Conservation (phyloP, 2,113 vertebrate species). For the Ascaphus truei region DNA sequence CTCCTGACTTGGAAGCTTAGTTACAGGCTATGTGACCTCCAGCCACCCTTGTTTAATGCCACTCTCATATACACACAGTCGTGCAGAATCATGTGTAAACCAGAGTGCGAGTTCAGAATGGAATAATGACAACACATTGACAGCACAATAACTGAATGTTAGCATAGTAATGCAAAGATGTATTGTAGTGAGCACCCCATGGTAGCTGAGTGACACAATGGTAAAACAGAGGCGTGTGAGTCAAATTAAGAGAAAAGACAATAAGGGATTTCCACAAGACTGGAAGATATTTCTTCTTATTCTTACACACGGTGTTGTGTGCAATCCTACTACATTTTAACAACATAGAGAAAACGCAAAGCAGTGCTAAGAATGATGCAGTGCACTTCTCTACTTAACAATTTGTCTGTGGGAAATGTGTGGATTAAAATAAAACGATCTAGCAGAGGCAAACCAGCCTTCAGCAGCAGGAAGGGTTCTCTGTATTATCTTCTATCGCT, state of each 20-base stretch:
- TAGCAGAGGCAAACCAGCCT: constrained; percentile 2
- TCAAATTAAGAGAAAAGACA: not conserved
- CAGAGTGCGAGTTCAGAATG: no score
- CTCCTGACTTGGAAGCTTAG: no score
- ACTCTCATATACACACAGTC: no score
- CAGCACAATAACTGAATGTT: not conserved
- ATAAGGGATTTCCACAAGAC: not conserved
- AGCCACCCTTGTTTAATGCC: no score
- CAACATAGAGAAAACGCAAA: not conserved
- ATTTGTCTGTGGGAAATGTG: constrained; percentile 11
- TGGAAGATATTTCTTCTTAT: not conserved
- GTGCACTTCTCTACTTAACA: not conserved
- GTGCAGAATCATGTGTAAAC: no score
- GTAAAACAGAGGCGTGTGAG: no score
- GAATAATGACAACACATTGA: not conserved
- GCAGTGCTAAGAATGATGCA: not conserved
- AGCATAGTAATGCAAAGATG: not conserved
- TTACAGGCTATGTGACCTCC: no score
- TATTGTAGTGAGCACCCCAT: not conserved
- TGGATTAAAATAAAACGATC: constrained; percentile 29
- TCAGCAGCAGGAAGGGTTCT: constrained; percentile 6
- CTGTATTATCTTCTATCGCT: constrained; percentile 29
- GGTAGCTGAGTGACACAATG: no score
- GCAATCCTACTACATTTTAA: not conserved
- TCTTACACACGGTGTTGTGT: not conserved